These are phyloP conservation scores for Ptychoptera contaminata DNA, from an alignment of 2,888 invertebrate genomes.

Conservation along the genomic window DNA sequence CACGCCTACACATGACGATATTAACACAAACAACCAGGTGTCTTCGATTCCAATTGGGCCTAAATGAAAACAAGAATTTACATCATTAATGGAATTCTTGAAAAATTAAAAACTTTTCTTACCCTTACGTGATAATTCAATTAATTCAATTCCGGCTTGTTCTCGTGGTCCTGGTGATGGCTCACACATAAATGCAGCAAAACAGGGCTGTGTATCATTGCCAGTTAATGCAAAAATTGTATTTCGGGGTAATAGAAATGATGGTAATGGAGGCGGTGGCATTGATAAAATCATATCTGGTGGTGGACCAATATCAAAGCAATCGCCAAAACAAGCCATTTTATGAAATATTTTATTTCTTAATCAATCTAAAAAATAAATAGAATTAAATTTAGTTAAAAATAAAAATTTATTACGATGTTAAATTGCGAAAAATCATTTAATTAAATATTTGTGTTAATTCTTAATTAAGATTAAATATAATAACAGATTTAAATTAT, in stretches of 20 bases:
- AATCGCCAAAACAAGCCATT: slow-evolving; percentile 26
- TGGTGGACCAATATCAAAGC: slow-evolving; percentile 35
- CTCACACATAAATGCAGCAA: slow-evolving; percentile 46
- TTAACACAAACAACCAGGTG: slow-evolving; percentile 67
- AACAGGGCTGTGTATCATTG: slow-evolving; percentile 47
- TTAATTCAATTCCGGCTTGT: slow-evolving; percentile 54
- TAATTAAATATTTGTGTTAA: no score
- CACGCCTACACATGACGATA: slow-evolving; percentile 65
- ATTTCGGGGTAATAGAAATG: slow-evolving; percentile 40
- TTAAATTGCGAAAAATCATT: no score
- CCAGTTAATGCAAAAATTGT: slow-evolving; percentile 30
- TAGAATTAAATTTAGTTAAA: no score
- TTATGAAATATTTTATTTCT: slow-evolving; percentile 9
- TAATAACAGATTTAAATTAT: no score
- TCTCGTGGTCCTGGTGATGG: slow-evolving; percentile 38
- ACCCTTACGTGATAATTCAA: slow-evolving; percentile 57
- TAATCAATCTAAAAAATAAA: neutral
- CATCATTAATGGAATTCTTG: neutral
- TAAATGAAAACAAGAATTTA: neutral
- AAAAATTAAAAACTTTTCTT: slow-evolving; percentile 33
- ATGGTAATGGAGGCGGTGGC: slow-evolving; percentile 73
- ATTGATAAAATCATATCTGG: slow-evolving; percentile 69
- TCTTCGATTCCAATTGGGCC: slow-evolving; percentile 39
- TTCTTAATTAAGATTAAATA: no score
- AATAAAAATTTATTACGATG: no score